These are phyloP conservation scores for Elgaria multicarinata DNA, from an alignment of 2,113 vertebrate species.

Conservation along the genomic window DNA sequence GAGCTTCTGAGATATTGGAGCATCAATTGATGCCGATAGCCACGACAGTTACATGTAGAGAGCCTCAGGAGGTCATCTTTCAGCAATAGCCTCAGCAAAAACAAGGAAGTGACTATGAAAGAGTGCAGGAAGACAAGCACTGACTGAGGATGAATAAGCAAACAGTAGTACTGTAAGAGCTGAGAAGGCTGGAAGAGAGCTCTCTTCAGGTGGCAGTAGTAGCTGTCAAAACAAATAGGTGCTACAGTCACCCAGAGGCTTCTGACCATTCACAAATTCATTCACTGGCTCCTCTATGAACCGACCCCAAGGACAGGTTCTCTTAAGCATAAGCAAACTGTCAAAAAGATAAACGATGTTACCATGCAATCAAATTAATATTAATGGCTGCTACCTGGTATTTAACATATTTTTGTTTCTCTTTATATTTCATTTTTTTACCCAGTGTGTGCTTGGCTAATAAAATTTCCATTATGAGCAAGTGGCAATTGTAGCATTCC, in stretches of 20 bases:
- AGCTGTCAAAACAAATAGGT: background rate
- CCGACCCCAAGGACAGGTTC: conserved; percentile 31
- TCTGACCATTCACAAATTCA: background rate
- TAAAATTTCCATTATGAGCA: conserved; percentile 59
- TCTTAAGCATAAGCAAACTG: conserved; percentile 39
- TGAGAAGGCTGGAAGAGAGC: conserved; percentile 21
- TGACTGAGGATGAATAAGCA: background rate
- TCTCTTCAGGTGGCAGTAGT: background rate
- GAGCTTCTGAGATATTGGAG: background rate
- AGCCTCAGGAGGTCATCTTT: background rate
- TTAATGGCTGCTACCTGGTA: conserved; percentile 60
- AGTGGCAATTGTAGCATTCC: conserved; percentile 64
- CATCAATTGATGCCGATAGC: background rate
- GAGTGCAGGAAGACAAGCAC: background rate
- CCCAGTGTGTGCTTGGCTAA: conserved; percentile 56
- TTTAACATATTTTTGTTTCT: conserved; percentile 69
- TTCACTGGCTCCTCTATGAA: background rate
- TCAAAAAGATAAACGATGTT: conserved; percentile 60
- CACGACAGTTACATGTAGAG: background rate
- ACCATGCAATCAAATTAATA: conserved; percentile 65
- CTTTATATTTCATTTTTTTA: conserved; percentile 66
- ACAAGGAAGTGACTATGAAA: background rate
- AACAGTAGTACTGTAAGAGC: background rate
- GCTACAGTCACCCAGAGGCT: background rate
- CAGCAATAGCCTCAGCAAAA: background rate